Evolutionary conservation across 92 coral and sea anemone genomes (phyloP), one percentile per base, ranked within the genome.

Genomic region (Epizoanthus rinbou): DNA sequence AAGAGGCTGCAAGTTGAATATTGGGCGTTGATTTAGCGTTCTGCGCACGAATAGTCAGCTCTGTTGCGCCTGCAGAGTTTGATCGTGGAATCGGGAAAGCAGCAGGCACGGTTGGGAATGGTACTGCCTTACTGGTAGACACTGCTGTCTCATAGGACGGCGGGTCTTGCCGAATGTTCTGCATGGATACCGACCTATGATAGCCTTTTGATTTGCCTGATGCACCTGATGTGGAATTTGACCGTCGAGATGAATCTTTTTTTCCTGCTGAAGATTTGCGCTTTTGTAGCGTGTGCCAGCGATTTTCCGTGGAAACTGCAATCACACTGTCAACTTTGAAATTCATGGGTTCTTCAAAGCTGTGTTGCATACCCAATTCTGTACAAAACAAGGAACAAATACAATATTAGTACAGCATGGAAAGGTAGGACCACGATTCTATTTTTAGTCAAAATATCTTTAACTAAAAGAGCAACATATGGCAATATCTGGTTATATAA

Each of bases 261-360:
- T 87, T 80, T 60, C 92, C 85, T 50, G 86, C 53, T 17, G 89
- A 76, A 25, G 91, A 91, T 78, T 88, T 94, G 31, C 83, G 88
- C 69, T 92, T 85, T 86, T 92, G 94, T 21, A 94, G 89, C 45
- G 93, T 92, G 83, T 87, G 85, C 87, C 93, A 92, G 80, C 92
- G 91, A 65, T 91, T 92, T 66, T 97, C 99, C 78, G 93, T 94
- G 57, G 98, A 91, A 14, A 97, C 93, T 28, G 99, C 72, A 37
- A 97, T 97, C 6, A 97, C 93, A 79, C 99, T 93, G 87, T 97
- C 99, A 39, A 94, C 94, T 41, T 84, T 86, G 84, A 87, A 87
- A 66, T 68, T 90, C 23, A 89, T 80, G 25, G 97, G 94, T 50
- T 90, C 94, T 70, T 97, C 99, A 62, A 76, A 88, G 69, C 90